phyloP scores from a whole-genome alignment of 2,888 invertebrate genomes.

The Nebria brevicollis region DNA sequence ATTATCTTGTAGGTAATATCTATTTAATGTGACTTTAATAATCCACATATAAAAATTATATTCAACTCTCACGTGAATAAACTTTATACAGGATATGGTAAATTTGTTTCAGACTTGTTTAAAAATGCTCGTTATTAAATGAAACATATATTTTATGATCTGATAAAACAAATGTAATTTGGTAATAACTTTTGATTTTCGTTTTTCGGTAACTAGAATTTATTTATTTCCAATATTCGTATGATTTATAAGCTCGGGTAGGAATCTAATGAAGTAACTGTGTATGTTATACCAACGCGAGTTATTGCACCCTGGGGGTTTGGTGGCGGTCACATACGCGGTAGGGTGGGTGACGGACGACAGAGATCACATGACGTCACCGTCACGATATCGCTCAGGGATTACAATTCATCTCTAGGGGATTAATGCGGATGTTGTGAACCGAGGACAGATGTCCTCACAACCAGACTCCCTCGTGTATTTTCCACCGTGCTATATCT shows the following conservation, averaged over 20 bases:
- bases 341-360: conserved; percentile 47
- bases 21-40: too few relatives aligned
- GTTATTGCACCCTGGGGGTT: conserved; percentile 32
- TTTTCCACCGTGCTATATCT: too few relatives aligned
- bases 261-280: conserved; percentile 17
- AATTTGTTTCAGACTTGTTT: too few relatives aligned
- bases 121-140: too few relatives aligned
- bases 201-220: neutral
- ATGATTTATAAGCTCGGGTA: neutral
- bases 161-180: neutral
- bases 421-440: conserved; percentile 54
- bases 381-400: conserved; percentile 54
- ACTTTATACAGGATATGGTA: too few relatives aligned
- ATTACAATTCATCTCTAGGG: conserved; percentile 59
- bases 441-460: conserved; percentile 54
- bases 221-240: neutral
- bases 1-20: too few relatives aligned
- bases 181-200: neutral
- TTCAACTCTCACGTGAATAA: too few relatives aligned
- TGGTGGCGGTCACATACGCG: conserved; percentile 15
- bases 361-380: conserved; percentile 59
- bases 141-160: too few relatives aligned
- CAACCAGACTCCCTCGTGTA: too few relatives aligned
- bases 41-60: too few relatives aligned
- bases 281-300: conserved; percentile 13